These are phyloP conservation scores for Atlantisia rogersi DNA, from an alignment of 2,113 vertebrate genomes.

Conservation along the genomic window DNA sequence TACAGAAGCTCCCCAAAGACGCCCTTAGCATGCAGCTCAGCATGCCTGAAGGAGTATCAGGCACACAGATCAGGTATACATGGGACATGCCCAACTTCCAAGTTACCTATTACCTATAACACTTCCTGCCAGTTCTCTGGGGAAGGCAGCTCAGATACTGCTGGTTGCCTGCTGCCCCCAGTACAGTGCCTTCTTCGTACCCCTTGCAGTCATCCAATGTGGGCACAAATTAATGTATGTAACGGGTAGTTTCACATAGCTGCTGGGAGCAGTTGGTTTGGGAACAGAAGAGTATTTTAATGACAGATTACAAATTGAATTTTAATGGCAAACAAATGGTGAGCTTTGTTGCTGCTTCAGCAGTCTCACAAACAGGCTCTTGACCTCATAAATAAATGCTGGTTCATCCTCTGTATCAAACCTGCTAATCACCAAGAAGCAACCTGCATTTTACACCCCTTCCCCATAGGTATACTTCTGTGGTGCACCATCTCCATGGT, in stretches of 20 bases:
- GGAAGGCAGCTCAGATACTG: not conserved
- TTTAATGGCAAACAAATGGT: slow-evolving; percentile 27
- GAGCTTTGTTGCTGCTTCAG: not conserved
- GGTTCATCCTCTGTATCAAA: not conserved
- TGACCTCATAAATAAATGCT: not conserved
- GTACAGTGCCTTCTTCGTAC: not conserved
- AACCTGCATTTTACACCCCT: not conserved
- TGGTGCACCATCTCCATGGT: accelerated
- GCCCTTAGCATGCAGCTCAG: not conserved
- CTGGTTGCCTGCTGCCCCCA: not conserved
- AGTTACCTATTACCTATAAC: not conserved
- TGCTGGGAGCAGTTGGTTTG: not conserved
- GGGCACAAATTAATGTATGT: not conserved
- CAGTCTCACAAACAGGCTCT: not conserved
- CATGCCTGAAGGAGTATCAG: not conserved
- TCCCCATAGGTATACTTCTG: accelerated
- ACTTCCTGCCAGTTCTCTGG: not conserved
- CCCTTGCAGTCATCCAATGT: not conserved
- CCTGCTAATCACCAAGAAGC: not conserved
- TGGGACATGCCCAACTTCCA: not conserved
- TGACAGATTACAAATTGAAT: slow-evolving; percentile 21
- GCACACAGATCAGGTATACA: not conserved
- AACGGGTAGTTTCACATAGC: not conserved
- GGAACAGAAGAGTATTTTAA: not conserved
- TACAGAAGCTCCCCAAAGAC: not conserved